Percentiles rank a stretch among this genome's conserved stretches.
These are phyloP conservation scores for Nemopilema nomurai DNA, from an alignment of 30 jellyfish, hydroid and myxozoan species.

Conservation along the genomic window DNA sequence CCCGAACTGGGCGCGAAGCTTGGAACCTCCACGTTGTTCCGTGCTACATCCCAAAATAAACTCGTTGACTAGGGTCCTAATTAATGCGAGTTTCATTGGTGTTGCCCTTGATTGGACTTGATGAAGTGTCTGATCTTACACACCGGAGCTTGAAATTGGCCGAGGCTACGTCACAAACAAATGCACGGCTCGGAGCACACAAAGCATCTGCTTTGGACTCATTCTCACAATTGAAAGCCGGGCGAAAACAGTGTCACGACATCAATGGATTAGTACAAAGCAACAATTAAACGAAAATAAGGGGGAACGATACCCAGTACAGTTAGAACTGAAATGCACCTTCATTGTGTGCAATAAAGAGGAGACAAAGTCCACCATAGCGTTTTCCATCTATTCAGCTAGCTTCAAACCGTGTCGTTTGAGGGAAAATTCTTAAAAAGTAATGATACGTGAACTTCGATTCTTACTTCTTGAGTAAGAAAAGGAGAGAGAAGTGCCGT, in stretches of 20 bases:
- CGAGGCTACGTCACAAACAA: slow-evolving; percentile 47
- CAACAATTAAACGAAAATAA: not conserved
- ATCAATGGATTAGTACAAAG: slow-evolving; percentile 7
- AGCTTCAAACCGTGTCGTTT: too few species aligned
- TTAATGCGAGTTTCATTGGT: slow-evolving; percentile 19
- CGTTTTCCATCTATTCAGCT: too few species aligned
- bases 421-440: too few species aligned
- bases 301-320: too few species aligned
- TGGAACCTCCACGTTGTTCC: slow-evolving; percentile 23
- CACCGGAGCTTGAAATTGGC: not conserved
- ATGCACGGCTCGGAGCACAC: slow-evolving; percentile 33
- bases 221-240: slow-evolving; percentile 19
- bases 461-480: too few species aligned
- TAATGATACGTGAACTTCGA: too few species aligned
- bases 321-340: too few species aligned
- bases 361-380: too few species aligned
- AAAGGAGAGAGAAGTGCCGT: too few species aligned
- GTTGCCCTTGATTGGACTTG: slow-evolving; percentile 25
- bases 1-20: not conserved
- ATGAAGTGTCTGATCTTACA: slow-evolving; percentile 39
- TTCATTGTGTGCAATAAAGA: too few species aligned
- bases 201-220: slow-evolving; percentile 51
- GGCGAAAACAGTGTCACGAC: slow-evolving; percentile 45
- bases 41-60: slow-evolving; percentile 2
- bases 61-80: slow-evolving; percentile 9